These are phyloP conservation scores for Babylonia areolata DNA, from an alignment of 1,140 invertebrate species.

Conservation along the genomic window DNA sequence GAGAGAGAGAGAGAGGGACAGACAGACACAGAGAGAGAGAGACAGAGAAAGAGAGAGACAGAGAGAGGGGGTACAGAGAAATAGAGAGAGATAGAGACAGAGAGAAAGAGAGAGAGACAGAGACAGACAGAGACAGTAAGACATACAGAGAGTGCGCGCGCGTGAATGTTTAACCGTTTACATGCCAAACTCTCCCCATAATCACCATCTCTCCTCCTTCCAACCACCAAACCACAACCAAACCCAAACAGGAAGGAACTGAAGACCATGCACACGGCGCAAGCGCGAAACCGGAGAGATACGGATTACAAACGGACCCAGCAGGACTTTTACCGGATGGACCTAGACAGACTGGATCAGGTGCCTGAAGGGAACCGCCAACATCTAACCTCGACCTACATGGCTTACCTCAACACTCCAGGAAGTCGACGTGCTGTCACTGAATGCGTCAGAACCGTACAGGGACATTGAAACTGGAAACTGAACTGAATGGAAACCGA, in stretches of 20 bases:
- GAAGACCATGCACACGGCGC: constrained; percentile 62
- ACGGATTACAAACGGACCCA: constrained; percentile 70
- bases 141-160: too few relatives aligned
- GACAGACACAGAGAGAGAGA: background rate
- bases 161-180: too few relatives aligned
- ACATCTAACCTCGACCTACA: constrained; percentile 70
- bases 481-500: too few relatives aligned
- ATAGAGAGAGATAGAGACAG: too few relatives aligned
- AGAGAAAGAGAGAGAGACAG: too few relatives aligned
- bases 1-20: background rate
- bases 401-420: constrained; percentile 74
- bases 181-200: too few relatives aligned
- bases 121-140: too few relatives aligned
- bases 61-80: too few relatives aligned
- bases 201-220: too few relatives aligned
- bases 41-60: too few relatives aligned
- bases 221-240: too few relatives aligned
- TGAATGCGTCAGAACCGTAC: constrained; percentile 62
- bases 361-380: constrained; percentile 62
- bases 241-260: constrained; percentile 60
- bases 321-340: constrained; percentile 73
- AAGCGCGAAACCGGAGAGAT: constrained; percentile 60
- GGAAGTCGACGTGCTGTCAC: constrained; percentile 69
- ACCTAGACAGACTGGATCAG: constrained; percentile 70
- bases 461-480: too few relatives aligned